Conservation (phyloP, 1,140 invertebrate genomes). For the Marisa cornuarietis region DNA sequence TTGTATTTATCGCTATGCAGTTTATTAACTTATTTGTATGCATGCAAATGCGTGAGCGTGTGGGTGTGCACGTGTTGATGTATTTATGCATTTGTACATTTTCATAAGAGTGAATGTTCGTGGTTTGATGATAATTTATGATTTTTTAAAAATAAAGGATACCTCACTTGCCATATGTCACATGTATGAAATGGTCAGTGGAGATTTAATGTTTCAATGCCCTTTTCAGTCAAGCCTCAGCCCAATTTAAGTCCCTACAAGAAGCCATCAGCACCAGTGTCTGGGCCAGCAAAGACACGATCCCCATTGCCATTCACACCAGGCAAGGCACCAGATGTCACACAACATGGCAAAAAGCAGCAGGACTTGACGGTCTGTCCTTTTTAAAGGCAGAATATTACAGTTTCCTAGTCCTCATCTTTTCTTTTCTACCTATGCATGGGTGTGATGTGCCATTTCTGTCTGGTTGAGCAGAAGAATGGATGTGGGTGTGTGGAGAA, state of each 20-base stretch:
- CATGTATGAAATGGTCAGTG: no score
- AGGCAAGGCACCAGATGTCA: constrained; percentile 60
- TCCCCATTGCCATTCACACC: constrained; percentile 56
- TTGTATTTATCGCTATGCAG: neutral
- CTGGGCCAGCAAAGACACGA: constrained; percentile 53
- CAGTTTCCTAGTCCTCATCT: no score
- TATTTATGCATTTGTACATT: neutral
- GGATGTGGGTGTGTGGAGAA: neutral
- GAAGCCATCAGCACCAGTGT: constrained; percentile 54
- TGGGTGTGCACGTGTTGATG: neutral
- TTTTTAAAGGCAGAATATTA: neutral
- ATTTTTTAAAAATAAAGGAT: no score
- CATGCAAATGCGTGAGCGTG: neutral
- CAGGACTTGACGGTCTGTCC: constrained; percentile 52
- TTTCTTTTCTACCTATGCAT: no score
- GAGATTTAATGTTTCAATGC: neutral
- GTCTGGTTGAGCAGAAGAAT: no score
- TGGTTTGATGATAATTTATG: no score
- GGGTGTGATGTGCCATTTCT: no score
- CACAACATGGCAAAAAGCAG: constrained; percentile 45
- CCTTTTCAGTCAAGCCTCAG: constrained; percentile 60
- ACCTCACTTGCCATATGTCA: neutral
- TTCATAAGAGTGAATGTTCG: neutral
- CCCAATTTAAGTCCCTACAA: constrained; percentile 60
- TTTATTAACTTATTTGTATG: neutral